A percentile compares a stretch with the other conserved stretches of the same genome.
Conservation (phyloP, 2,797 vertebrate species). For the Scolopax bukidnonensis region DNA sequence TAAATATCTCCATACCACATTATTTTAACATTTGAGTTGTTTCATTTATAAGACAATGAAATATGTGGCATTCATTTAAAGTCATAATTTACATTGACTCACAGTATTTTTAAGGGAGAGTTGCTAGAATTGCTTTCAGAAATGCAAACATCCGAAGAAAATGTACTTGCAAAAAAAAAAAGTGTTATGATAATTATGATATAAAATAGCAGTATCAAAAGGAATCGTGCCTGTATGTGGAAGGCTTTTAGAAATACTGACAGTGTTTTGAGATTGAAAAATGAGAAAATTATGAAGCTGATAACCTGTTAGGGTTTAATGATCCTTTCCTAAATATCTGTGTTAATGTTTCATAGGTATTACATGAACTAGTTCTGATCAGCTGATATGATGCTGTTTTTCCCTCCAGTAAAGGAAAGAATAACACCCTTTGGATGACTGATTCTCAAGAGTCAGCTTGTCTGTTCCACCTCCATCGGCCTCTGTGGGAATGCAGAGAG, state of each 20-base stretch:
- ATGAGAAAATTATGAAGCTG: not conserved
- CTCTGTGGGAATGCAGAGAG: not conserved
- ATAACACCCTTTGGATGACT: not conserved
- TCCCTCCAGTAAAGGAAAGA: constrained; percentile 9
- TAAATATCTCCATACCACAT: constrained; percentile 25
- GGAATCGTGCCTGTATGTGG: not conserved
- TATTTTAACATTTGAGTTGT: constrained; percentile 19
- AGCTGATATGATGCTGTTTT: constrained; percentile 8
- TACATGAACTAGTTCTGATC: constrained; percentile 3
- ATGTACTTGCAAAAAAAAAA: not conserved
- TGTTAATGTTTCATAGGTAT: not conserved
- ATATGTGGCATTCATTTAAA: not conserved
- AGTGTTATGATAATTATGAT: not conserved
- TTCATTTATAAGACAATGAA: constrained; percentile 33
- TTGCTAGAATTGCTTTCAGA: constrained; percentile 7
- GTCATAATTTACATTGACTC: constrained; percentile 7
- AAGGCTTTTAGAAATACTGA: not conserved
- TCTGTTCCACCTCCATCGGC: not conserved
- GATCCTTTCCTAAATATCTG: not conserved
- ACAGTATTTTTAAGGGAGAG: not conserved
- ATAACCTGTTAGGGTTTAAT: not conserved
- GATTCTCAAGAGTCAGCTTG: not conserved
- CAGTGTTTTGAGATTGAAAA: constrained; percentile 9
- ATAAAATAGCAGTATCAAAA: not conserved
- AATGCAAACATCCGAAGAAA: not conserved